A percentile compares a stretch with the other conserved stretches of the same genome.
phyloP scores from a whole-genome alignment of 2,888 invertebrate species.

The Diplolepis rosae region DNA sequence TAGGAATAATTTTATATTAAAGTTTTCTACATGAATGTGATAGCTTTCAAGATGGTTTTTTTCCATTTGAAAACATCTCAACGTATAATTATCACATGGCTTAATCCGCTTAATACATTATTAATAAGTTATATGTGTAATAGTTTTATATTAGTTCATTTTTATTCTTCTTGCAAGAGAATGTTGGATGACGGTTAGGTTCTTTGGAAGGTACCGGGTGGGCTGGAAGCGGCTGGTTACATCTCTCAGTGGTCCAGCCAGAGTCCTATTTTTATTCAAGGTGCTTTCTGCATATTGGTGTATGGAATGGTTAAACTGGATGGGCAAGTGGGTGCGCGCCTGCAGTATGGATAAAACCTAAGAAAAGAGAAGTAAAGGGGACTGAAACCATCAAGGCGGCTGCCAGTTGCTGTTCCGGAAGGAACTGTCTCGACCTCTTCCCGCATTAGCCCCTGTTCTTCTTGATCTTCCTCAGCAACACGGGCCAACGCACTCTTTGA shows the following conservation, averaged over 20 bases:
- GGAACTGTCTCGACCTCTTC: slow-evolving; percentile 61
- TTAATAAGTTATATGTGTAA: no score
- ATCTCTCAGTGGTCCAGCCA: background rate
- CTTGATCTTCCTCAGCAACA: slow-evolving; percentile 42
- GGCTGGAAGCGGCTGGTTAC: background rate
- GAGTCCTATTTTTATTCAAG: slow-evolving; percentile 1
- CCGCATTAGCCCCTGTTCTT: slow-evolving; percentile 29
- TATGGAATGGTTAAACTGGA: slow-evolving; percentile 2
- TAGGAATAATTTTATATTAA: no score
- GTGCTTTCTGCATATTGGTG: slow-evolving; percentile 7
- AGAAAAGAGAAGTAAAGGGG: slow-evolving; percentile 15
- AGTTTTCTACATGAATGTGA: no score
- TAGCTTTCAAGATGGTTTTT: no score
- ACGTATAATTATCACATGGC: no score
- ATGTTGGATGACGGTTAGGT: background rate
- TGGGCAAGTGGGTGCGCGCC: slow-evolving; percentile 8
- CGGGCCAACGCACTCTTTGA: slow-evolving; percentile 51
- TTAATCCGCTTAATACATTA: no score
- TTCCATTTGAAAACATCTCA: no score
- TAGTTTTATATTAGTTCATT: no score
- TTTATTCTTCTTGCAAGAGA: no score
- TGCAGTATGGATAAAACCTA: background rate
- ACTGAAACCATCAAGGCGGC: slow-evolving; percentile 12
- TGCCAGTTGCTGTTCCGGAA: slow-evolving; percentile 32
- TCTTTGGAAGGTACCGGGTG: background rate